Conservation (phyloP, 2,113 vertebrate genomes). For the Setophaga coronata region DNA sequence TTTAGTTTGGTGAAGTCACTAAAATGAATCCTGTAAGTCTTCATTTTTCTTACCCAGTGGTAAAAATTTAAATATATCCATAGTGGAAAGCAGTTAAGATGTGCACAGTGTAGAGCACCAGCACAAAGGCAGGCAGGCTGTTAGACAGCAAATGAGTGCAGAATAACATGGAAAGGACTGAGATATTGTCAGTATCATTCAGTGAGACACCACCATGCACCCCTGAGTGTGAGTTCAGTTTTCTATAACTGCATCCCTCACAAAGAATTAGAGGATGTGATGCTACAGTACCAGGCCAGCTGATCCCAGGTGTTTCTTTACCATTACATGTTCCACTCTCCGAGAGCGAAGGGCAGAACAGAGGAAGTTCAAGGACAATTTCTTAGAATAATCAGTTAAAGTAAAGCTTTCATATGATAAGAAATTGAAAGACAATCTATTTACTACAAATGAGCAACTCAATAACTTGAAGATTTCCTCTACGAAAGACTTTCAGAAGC, state of each 20-base stretch:
- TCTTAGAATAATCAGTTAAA: neutral
- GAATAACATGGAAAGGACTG: neutral
- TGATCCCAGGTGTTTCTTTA: slow-evolving; percentile 12
- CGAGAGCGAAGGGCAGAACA: neutral
- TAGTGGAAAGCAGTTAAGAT: neutral
- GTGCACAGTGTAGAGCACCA: neutral
- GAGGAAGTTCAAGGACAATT: neutral
- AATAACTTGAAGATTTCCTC: neutral
- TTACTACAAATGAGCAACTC: neutral
- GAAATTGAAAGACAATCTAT: neutral
- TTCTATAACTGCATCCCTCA: neutral
- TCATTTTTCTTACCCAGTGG: neutral
- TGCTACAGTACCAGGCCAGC: neutral
- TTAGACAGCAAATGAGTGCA: neutral
- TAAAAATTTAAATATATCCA: neutral
- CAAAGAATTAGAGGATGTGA: neutral
- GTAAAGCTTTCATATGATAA: neutral
- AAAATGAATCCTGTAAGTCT: neutral
- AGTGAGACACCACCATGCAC: neutral
- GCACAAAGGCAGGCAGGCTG: neutral
- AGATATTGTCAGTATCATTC: neutral
- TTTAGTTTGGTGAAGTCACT: neutral
- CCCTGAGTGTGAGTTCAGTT: neutral
- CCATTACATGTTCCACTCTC: neutral
- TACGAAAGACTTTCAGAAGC: neutral